phyloP scores from a whole-genome alignment of 64 coral and sea anemone species.

The Actinia tenebrosa region DNA sequence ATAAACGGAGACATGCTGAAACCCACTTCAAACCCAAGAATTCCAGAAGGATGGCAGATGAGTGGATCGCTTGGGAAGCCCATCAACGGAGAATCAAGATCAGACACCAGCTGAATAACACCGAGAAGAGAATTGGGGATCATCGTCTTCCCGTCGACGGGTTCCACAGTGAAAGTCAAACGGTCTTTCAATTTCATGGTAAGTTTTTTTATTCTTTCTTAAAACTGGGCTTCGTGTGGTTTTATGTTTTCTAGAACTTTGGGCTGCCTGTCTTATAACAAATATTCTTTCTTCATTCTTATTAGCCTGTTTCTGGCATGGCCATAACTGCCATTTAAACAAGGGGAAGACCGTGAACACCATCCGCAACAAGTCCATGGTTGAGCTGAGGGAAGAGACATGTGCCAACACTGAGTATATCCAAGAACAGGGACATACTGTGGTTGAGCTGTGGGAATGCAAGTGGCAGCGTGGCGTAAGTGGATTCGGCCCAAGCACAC shows the following conservation, averaged over 20 bases:
- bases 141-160: conserved; percentile 16
- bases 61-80: conserved; percentile 27
- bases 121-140: conserved; percentile 7
- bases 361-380: background rate
- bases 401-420: conserved; percentile 20
- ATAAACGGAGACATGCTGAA: background rate
- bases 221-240: too few species aligned
- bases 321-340: too few species aligned
- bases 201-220: too few species aligned
- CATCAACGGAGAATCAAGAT: conserved; percentile 5
- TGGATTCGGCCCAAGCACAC: background rate
- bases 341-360: background rate
- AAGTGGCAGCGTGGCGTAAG: background rate
- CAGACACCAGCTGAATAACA: conserved; percentile 24
- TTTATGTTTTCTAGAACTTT: too few species aligned
- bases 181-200: background rate
- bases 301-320: too few species aligned
- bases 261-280: too few species aligned
- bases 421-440: background rate
- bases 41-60: conserved; percentile 3
- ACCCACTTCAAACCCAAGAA: conserved; percentile 2
- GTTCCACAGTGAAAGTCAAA: conserved; percentile 14
- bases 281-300: too few species aligned
- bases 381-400: conserved; percentile 4
- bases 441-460: conserved; percentile 22